Base-by-base conservation (phyloP, 2,113 vertebrate genomes). In the Rissa tridactyla region DNA sequence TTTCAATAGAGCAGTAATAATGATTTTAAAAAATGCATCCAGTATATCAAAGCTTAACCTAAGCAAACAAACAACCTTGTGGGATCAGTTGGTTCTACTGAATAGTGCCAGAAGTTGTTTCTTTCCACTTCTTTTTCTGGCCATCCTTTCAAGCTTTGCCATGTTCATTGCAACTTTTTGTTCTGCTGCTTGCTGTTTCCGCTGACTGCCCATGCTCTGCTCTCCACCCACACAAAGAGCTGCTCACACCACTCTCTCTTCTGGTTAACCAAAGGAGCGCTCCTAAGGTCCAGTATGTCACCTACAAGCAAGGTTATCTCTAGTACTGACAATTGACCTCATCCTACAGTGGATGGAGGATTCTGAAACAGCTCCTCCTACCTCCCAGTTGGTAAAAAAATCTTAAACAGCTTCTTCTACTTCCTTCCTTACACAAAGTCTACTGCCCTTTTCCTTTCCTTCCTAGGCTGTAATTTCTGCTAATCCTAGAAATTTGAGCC, bases 1-100 rank as follows among this genome's bases (percentile, higher is more conserved):
- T 32, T 82, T 17, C 9, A 86, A 40, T 54, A 79, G 65, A 36
- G 11, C 1, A 46, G 36, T 32, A 58, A 44, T 13, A 30, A 29
- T 9, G 34, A 38, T n/a, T 46, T 9, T 3, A 15, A 52, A 15
- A 29, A 44, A 5, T 2, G 0, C 3, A 7, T 13, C 14, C 13
- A 30, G 5, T 52, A 27, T n/a, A 47, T n/a, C 22, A 58, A 72
- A 54, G 15, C 6, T n/a, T 38, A 42, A 49, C 68, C 22, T 58
- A 72, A 84, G 14, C 6, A 61, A 62, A 60, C 8, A 68, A 66
- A 30, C n/a, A 0, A 62, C 6, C 6, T 57, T 6, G 1, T 68
- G 26, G 11, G 6, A 54, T 81, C 22, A 38, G 25, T 0, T 5
- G 4, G 1, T 87, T 81, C 26, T 57, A 30, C 29, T 20, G 11